Evolutionary conservation across 2,888 invertebrate species (phyloP), one percentile per base, ranked within the genome.

Genomic region (Ochropleura plecta): DNA sequence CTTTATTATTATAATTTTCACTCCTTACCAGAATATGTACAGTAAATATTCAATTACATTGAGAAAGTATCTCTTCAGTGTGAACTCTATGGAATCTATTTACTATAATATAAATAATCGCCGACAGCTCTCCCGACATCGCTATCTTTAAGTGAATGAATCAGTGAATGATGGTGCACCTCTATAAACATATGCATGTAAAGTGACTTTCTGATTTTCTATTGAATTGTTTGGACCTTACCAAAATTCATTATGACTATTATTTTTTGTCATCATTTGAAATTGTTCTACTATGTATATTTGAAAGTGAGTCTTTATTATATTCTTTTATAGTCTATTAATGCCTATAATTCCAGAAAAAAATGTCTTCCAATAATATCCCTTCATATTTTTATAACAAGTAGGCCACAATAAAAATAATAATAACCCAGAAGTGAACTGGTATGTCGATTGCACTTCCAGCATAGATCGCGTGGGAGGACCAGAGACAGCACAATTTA

Each of bases 401-500:
- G 55, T 67, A 59, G 30, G 46, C 16, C 18, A 53, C 18, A 60
- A 30, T 82, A 59, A 73, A 76, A 84, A 68, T 53, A 84, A 14
- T 53, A 7, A 60, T 30, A 79, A n/a, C n/a, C 60, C 77, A 70
- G 70, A 70, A 73, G 48, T 73, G 73, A 65, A 65, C 12, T 62
- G 73, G 85, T 84, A 84, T 84, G 81, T 84, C 70, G 60, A 82
- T 77, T 70, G 81, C 81, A 80, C 76, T 72, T 76, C 71, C 62
- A 73, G 51, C 53, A 42, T 7, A 40, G 44, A 71, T 70, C 40
- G 82, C 81, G 82, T 82, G 57, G 82, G 82, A 67, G 70, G 18
- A 70, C 81, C 57, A 70, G 66, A 64, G 60, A 70, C 72, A 42
- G 66, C 53, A 46, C 66, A 81, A 84, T 84, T 82, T 76, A 84